These are phyloP conservation scores for Tychaedon coryphoeus DNA, from an alignment of 2,113 vertebrate species.

Conservation along the genomic window DNA sequence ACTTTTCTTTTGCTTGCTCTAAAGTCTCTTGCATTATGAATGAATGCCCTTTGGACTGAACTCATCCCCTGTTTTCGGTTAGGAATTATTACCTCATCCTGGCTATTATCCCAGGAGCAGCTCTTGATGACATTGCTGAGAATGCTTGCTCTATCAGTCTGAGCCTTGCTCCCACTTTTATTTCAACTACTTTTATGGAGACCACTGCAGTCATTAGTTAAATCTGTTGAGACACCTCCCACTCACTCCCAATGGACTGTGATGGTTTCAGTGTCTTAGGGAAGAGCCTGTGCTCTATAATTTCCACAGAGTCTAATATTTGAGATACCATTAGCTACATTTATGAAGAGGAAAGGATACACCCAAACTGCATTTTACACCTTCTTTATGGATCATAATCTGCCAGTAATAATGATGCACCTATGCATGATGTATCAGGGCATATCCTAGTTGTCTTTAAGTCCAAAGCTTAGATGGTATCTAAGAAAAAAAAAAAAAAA, in stretches of 20 bases:
- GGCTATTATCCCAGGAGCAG: not conserved
- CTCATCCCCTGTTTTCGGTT: not conserved
- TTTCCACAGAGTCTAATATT: not conserved
- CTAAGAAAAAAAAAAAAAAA: not conserved
- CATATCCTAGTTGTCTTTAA: not conserved
- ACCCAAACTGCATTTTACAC: not conserved
- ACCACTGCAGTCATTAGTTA: not conserved
- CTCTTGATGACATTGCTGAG: not conserved
- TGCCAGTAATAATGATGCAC: not conserved
- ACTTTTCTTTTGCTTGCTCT: not conserved
- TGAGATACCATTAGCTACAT: not conserved
- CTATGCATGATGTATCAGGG: not conserved
- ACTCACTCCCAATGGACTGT: not conserved
- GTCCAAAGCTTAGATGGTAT: not conserved
- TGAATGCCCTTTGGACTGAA: conserved; percentile 1
- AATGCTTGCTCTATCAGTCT: not conserved
- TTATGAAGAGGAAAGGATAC: not conserved
- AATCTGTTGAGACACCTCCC: not conserved
- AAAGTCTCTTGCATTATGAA: conserved; percentile 31
- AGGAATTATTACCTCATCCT: conserved; percentile 4
- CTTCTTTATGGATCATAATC: not conserved
- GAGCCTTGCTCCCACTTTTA: not conserved
- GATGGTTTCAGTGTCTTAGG: not conserved
- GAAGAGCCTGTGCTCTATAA: not conserved
- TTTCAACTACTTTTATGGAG: not conserved